Conservation (phyloP, 2,888 invertebrate species). For the Microctonus aethiopoides region DNA sequence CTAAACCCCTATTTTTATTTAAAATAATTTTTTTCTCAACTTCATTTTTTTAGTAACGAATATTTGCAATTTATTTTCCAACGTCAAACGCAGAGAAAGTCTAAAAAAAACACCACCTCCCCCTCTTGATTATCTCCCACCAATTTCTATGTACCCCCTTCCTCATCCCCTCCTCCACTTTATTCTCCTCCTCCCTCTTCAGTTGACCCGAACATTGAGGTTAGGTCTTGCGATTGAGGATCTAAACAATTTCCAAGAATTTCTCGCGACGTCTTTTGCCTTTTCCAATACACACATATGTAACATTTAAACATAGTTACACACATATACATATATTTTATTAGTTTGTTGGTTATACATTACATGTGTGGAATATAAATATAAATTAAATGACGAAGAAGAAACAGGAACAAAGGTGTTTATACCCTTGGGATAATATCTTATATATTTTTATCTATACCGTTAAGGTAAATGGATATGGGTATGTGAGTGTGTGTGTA, state of each 20-base stretch:
- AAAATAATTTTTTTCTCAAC: background rate
- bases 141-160: background rate
- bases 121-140: background rate
- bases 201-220: slow-evolving; percentile 19
- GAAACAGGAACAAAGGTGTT: background rate
- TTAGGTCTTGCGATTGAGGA: background rate
- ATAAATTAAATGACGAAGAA: too few relatives aligned
- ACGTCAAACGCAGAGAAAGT: background rate
- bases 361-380: background rate
- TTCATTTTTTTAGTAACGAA: background rate
- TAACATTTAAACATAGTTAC: too few relatives aligned
- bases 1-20: background rate
- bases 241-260: background rate
- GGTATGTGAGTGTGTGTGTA: slow-evolving; percentile 1
- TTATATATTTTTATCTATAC: background rate
- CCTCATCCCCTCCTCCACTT: background rate
- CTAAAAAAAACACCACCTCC: background rate
- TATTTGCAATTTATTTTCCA: slow-evolving; percentile 4
- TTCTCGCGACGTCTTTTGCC: background rate
- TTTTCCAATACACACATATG: background rate
- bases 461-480: background rate
- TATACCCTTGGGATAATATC: background rate
- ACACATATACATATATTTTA: background rate
- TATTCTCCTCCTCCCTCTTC: background rate
- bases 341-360: background rate